A percentile compares a stretch with the other conserved stretches of the same genome.
Evolutionary conservation across 2,888 invertebrate genomes (phyloP).

Genomic region (Lasioglossum lativentre): DNA sequence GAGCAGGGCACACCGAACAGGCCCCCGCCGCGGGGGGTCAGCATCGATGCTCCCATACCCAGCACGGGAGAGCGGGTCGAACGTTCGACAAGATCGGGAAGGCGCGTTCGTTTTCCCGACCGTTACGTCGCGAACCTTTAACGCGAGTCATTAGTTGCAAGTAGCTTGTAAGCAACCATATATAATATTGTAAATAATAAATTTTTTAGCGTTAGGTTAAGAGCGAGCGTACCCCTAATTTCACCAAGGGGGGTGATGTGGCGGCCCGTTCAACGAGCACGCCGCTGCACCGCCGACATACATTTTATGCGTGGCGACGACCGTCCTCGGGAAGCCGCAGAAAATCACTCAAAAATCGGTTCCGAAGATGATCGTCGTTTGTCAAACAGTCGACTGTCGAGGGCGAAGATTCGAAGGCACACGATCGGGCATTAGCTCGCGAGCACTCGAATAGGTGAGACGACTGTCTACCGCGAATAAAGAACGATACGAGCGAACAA

Average conservation of each 20-base stretch:
- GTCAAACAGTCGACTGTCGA: no score
- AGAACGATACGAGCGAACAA: no score
- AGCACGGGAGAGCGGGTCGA: neutral
- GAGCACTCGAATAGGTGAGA: no score
- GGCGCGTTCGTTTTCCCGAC: neutral
- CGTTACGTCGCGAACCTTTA: neutral
- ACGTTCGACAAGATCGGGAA: constrained; percentile 3
- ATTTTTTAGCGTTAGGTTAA: neutral
- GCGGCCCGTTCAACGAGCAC: no score
- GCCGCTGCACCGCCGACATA: no score
- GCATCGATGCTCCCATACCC: neutral
- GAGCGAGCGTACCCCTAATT: neutral
- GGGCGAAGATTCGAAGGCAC: no score
- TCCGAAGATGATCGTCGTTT: no score
- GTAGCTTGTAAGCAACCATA: neutral
- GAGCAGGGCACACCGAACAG: neutral
- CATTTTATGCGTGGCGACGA: no score
- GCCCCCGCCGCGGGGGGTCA: neutral
- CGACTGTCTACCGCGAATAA: no score
- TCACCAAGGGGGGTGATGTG: neutral
- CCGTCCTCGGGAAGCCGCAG: no score
- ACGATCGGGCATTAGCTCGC: no score
- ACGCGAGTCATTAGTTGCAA: neutral
- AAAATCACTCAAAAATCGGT: no score
- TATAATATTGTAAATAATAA: neutral